Percentiles rank a stretch among this genome's conserved stretches.
Evolutionary conservation across 2,888 invertebrate genomes (phyloP).

Genomic region (Acleris holmiana): DNA sequence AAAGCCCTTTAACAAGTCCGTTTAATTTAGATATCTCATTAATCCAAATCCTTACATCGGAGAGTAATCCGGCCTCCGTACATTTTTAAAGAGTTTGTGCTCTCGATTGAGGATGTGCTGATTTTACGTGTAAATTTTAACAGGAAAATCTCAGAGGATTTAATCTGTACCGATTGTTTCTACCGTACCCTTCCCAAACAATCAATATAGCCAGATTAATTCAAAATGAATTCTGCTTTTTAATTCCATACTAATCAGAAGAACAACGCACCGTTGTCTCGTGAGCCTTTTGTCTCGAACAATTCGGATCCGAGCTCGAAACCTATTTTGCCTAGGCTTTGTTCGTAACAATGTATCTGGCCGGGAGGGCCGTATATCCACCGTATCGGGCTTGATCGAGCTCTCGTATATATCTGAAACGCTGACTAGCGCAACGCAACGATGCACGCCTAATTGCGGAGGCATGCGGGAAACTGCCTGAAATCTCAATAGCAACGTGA

Average conservation of each 20-base stretch:
- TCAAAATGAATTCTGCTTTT: constrained; percentile 2
- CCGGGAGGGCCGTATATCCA: constrained; percentile 18
- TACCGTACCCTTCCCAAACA: neutral
- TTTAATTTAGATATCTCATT: constrained; percentile 42
- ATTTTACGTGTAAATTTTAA: constrained; percentile 24
- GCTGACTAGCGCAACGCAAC: constrained; percentile 41
- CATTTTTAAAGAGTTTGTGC: constrained; percentile 20
- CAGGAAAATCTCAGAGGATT: constrained; percentile 18
- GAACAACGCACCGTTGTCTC: constrained; percentile 17
- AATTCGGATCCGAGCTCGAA: constrained; percentile 30
- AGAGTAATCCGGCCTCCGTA: constrained; percentile 20
- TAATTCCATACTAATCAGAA: constrained; percentile 16
- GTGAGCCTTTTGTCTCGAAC: constrained; percentile 22
- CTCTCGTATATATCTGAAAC: constrained; percentile 35
- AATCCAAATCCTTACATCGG: constrained; percentile 8
- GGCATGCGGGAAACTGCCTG: constrained; percentile 40
- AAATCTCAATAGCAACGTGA: constrained; percentile 25
- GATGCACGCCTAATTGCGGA: constrained; percentile 43
- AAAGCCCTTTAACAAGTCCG: constrained; percentile 59
- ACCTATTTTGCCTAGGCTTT: constrained; percentile 34
- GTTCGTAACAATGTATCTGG: constrained; percentile 34
- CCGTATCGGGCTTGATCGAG: constrained; percentile 29
- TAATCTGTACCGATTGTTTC: constrained; percentile 19
- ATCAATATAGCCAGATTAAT: constrained; percentile 4
- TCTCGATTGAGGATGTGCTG: constrained; percentile 15